Evolutionary conservation across 2,888 invertebrate species (phyloP).

Genomic region (Sphaerophoria taeniata): DNA sequence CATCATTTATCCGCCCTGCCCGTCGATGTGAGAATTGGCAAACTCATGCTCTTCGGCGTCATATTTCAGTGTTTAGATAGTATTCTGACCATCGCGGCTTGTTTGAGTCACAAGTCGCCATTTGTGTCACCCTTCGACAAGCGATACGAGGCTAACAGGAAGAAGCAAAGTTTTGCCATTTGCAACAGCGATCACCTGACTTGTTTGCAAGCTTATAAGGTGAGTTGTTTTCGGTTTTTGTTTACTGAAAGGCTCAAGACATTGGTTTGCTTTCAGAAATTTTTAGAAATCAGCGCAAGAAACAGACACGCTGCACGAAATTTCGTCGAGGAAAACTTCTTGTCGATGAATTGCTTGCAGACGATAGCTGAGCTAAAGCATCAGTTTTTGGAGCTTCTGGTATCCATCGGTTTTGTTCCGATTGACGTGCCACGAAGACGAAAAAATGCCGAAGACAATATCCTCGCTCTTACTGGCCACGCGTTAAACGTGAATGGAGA

Average conservation of each 20-base stretch:
- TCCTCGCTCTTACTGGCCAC: constrained; percentile 85
- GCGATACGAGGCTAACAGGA: constrained; percentile 87
- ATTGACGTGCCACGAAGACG: constrained; percentile 85
- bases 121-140: constrained; percentile 90
- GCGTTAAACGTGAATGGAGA: constrained; percentile 90
- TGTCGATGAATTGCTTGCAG: constrained; percentile 91
- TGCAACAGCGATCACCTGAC: constrained; percentile 95
- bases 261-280: constrained; percentile 85
- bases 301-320: constrained; percentile 89
- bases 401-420: constrained; percentile 91
- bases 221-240: constrained; percentile 78
- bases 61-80: constrained; percentile 96
- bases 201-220: constrained; percentile 92
- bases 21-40: constrained; percentile 95
- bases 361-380: constrained; percentile 95
- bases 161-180: constrained; percentile 89
- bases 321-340: constrained; percentile 92
- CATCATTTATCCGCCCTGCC: constrained; percentile 94
- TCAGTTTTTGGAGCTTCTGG: constrained; percentile 89
- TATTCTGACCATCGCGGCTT: constrained; percentile 94
- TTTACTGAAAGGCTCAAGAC: too few species aligned
- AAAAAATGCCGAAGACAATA: constrained; percentile 84
- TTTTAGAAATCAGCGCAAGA: constrained; percentile 88
- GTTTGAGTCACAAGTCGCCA: constrained; percentile 90
- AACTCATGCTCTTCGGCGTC: constrained; percentile 95